phyloP scores from a whole-genome alignment of 1,140 invertebrate species.

The Aphelinus atriplicis region DNA sequence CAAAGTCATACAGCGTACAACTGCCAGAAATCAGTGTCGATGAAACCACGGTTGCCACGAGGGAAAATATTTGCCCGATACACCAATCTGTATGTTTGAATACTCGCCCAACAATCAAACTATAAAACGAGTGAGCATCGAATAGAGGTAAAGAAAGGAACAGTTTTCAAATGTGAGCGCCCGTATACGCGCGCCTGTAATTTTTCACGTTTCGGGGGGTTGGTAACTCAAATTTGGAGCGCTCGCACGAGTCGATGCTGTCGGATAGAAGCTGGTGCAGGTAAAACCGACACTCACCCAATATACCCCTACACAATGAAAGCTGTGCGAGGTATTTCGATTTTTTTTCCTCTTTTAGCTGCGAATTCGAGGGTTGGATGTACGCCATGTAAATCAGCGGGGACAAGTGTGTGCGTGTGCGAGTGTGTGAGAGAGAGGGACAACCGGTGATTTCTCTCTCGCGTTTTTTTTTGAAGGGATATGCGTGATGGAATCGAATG shows the following conservation, averaged over 20 bases:
- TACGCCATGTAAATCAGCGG: constrained; percentile 8
- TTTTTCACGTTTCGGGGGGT: constrained; percentile 11
- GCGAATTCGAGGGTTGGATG: not conserved
- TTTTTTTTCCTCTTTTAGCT: not conserved
- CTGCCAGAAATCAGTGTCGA: too few species aligned
- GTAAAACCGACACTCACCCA: constrained; percentile 9
- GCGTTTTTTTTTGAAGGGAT: not conserved
- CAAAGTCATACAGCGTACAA: too few species aligned
- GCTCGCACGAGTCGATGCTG: not conserved
- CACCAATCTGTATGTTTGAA: too few species aligned
- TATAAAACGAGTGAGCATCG: too few species aligned
- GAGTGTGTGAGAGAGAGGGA: too few species aligned
- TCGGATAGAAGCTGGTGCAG: not conserved
- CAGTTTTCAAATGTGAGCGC: too few species aligned
- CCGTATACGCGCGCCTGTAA: constrained; percentile 1
- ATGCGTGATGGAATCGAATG: constrained; percentile 14
- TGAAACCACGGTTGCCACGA: too few species aligned
- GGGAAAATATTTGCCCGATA: too few species aligned
- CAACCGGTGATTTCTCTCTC: constrained; percentile 1
- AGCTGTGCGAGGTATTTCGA: not conserved
- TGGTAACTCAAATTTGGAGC: not conserved
- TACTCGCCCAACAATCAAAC: too few species aligned
- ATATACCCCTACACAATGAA: not conserved
- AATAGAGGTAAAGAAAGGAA: too few species aligned
- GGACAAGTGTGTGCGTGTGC: too few species aligned